These are phyloP conservation scores for Pardosa pseudoannulata DNA, from an alignment of 2,888 invertebrate genomes.

Conservation along the genomic window DNA sequence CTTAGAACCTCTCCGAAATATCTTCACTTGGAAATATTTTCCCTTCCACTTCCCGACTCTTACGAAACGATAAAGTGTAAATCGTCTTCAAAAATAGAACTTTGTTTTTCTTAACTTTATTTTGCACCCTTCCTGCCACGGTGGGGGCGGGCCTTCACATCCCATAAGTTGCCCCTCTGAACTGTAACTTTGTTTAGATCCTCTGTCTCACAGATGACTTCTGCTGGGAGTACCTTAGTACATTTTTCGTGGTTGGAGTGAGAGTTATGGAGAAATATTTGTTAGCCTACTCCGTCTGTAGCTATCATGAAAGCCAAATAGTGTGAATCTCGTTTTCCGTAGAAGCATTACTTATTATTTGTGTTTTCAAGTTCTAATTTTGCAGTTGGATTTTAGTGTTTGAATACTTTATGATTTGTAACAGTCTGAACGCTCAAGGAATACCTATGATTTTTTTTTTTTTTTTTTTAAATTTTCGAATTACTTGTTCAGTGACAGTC, in stretches of 20 bases:
- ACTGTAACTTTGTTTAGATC: constrained; percentile 24
- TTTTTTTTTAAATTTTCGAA: no score
- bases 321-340: not conserved
- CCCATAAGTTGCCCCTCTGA: constrained; percentile 24
- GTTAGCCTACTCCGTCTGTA: no score
- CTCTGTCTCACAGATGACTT: not conserved
- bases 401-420: no score
- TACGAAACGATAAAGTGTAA: not conserved
- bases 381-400: no score
- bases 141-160: constrained; percentile 23
- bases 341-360: not conserved
- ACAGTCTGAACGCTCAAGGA: not conserved
- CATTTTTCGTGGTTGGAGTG: not conserved
- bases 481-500: no score
- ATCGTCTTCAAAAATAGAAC: constrained; percentile 36
- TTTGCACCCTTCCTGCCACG: constrained; percentile 18
- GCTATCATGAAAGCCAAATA: no score
- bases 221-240: not conserved
- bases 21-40: not conserved
- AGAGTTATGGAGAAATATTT: not conserved
- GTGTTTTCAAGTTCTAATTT: no score
- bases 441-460: not conserved
- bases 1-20: not conserved
- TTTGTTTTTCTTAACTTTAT: constrained; percentile 16
- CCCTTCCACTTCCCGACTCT: not conserved